Evolutionary conservation across 1,140 invertebrate genomes (phyloP), one percentile per base, ranked within the genome.

Genomic region (Adoxophyes honmai): DNA sequence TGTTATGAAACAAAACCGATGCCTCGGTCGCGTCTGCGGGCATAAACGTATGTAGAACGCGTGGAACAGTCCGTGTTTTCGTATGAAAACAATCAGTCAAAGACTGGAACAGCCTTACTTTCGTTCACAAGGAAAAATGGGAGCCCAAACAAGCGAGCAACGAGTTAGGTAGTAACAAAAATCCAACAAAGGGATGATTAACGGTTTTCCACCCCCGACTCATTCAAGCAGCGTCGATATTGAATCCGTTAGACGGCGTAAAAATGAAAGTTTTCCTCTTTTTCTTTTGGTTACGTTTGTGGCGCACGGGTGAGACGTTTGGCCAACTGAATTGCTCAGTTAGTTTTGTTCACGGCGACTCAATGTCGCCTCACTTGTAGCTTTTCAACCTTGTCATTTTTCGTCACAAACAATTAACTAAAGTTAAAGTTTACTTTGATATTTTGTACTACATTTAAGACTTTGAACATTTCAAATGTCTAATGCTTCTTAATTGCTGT

Each of bases 181-280:
- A 84, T 86, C 79, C 81, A 88, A 86, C 83, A 88, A 88, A 85
- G 78, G 81, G 73, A 88, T 88, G 85, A 88, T 88, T 88, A 88
- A 88, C 85, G 83, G 79, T 86, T 86, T 81, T 78, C 81, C 74
- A 85, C 85, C 83, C 81, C 68, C 68, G 73, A 75, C 81, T 88
- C 81, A 88, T 88, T 86, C 85, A 86, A 81, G 80, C 76, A 75
- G 68, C 81, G 79, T 77, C 81, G 81, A 86, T 88, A 88, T 88
- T 88, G 85, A 86, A 88, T 86, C 81, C 80, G 77, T 81, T 88
- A 83, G 80, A 75, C 75, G 74, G 75, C 70, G 83, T 82, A 81
- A 86, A 85, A 88, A 86, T 82, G 79, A 86, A 88, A 88, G 80
- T 85, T 88, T 86, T 85, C 65, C 65, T 70, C 75, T 71, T 83